Evolutionary conservation across 2,113 vertebrate species (phyloP).

Genomic region (rabbit (Oryctolagus cuniculus)): DNA sequence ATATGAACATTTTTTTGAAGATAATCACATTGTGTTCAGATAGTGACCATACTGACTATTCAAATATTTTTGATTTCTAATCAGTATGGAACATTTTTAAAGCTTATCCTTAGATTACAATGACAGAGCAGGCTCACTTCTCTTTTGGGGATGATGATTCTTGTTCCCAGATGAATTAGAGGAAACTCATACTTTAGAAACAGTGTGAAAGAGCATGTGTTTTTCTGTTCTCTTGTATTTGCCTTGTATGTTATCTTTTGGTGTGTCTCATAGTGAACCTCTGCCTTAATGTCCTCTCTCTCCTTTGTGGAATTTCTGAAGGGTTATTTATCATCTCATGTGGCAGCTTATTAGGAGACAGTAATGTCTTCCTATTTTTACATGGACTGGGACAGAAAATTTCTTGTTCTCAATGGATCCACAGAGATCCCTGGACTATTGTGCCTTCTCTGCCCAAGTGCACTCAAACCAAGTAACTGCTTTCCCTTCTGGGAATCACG

Average conservation of each 20-base stretch:
- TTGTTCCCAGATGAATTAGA: neutral
- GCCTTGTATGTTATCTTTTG: neutral
- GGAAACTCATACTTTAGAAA: neutral
- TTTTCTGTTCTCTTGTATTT: neutral
- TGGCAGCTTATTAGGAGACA: neutral
- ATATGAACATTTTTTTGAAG: constrained; percentile 31
- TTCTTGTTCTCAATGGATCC: neutral
- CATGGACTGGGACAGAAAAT: neutral
- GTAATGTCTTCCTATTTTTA: neutral
- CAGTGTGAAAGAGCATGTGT: neutral
- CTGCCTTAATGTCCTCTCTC: neutral
- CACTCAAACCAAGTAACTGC: neutral
- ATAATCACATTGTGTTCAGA: neutral
- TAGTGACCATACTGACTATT: neutral
- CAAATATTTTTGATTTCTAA: constrained; percentile 6
- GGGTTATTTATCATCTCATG: neutral
- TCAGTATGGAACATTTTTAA: neutral
- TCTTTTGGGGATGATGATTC: neutral
- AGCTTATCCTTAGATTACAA: neutral
- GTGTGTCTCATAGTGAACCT: neutral
- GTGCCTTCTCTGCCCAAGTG: neutral
- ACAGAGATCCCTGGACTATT: neutral
- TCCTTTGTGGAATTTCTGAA: neutral
- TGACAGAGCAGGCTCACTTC: neutral
- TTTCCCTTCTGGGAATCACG: neutral